Conservation (phyloP, 1,140 invertebrate species). For the Telenomus remus region DNA sequence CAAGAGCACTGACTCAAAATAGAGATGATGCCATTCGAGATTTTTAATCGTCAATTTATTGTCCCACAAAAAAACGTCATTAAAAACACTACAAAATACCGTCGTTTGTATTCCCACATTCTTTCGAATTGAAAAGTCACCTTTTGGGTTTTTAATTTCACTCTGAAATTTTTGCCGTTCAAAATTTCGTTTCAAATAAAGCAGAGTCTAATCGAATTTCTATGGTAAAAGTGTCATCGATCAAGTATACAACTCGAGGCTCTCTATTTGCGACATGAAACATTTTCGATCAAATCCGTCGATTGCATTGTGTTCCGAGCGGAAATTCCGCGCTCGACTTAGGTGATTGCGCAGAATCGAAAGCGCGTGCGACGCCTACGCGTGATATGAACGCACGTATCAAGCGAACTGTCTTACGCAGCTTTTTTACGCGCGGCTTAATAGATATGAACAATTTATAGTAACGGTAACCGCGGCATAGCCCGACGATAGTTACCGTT, state of each 20-base stretch:
- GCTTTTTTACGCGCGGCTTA: slow-evolving; percentile 44
- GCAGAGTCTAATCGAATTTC: neutral
- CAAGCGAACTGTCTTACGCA: slow-evolving; percentile 39
- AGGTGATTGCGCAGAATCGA: slow-evolving; percentile 24
- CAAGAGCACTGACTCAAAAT: slow-evolving; percentile 71
- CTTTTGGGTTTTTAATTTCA: too few species aligned
- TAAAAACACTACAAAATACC: too few species aligned
- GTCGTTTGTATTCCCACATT: slow-evolving; percentile 4
- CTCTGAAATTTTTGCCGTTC: too few species aligned
- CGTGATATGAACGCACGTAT: slow-evolving; percentile 5
- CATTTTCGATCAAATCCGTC: neutral
- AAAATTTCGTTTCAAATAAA: too few species aligned
- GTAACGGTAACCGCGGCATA: slow-evolving; percentile 52
- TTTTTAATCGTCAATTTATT: slow-evolving; percentile 59
- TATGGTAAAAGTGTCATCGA: too few species aligned
- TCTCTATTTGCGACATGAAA: too few species aligned
- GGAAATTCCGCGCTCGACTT: slow-evolving; percentile 21
- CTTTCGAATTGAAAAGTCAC: too few species aligned
- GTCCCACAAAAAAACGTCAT: slow-evolving; percentile 9
- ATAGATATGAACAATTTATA: slow-evolving; percentile 55
- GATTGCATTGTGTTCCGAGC: neutral
- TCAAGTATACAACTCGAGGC: too few species aligned
- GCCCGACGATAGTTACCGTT: slow-evolving; percentile 51
- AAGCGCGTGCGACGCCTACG: slow-evolving; percentile 45
- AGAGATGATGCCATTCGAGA: slow-evolving; percentile 63